phyloP scores from a whole-genome alignment of 2,113 vertebrate species.

The Xyliphius kryptos region DNA sequence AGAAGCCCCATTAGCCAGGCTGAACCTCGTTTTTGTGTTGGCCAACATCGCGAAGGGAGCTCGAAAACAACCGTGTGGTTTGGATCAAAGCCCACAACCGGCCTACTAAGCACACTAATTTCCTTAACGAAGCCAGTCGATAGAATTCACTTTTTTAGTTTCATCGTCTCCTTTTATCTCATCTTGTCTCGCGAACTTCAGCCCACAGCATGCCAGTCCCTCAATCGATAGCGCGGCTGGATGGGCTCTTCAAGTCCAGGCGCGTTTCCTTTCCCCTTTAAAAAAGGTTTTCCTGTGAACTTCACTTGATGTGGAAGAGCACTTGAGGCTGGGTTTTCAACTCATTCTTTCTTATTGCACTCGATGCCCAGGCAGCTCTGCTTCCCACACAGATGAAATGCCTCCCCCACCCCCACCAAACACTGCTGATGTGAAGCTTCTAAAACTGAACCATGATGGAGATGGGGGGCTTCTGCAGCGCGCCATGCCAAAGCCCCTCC shows the following conservation, averaged over 20 bases:
- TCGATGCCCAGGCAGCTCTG: conserved; percentile 25
- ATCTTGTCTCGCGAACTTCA: conserved; percentile 10
- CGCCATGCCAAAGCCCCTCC: conserved; percentile 42
- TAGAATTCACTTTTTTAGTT: conserved; percentile 35
- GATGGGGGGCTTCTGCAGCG: conserved; percentile 37
- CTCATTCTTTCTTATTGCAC: conserved; percentile 16
- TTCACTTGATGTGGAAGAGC: conserved; percentile 1
- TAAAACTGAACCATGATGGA: conserved; percentile 38
- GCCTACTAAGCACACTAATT: conserved; percentile 48
- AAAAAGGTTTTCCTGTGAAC: conserved; percentile 4
- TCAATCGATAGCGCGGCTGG: conserved; percentile 30
- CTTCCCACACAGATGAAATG: conserved; percentile 16
- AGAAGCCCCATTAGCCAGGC: conserved; percentile 39
- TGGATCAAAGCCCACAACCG: conserved; percentile 36
- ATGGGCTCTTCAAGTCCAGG: conserved; percentile 12
- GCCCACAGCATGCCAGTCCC: not conserved
- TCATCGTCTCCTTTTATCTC: conserved; percentile 31
- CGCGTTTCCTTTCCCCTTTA: conserved; percentile 5
- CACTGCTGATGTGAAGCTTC: conserved; percentile 40
- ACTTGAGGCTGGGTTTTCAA: conserved; percentile 11
- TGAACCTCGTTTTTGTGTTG: conserved; percentile 27
- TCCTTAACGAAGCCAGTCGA: conserved; percentile 42
- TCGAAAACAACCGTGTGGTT: conserved; percentile 27
- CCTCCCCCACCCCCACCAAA: not conserved
- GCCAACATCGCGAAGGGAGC: conserved; percentile 29